Conservation (phyloP, 2,113 vertebrate species). For the Anguilla japonica region DNA sequence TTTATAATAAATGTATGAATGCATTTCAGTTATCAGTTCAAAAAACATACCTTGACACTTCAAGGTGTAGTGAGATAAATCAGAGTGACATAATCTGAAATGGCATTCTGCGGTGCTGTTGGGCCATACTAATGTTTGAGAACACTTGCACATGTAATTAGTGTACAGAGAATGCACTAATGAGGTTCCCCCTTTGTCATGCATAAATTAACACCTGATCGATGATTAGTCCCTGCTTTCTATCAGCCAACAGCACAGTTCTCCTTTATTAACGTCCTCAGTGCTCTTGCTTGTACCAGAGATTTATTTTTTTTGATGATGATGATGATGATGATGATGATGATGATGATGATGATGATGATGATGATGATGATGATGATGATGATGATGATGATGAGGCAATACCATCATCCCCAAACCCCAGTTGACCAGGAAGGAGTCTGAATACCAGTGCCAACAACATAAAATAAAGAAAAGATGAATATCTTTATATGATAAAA, state of each 20-base stretch:
- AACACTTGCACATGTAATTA: neutral
- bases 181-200: neutral
- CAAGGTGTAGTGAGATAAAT: neutral
- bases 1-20: neutral
- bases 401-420: too few species aligned
- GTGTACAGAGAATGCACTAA: neutral
- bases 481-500: too few species aligned
- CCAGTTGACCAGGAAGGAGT: too few species aligned
- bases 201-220: conserved; percentile 9
- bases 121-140: neutral
- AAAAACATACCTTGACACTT: neutral
- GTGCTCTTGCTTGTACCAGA: neutral
- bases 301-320: neutral
- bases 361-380: too few species aligned
- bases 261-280: neutral
- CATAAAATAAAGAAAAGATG: too few species aligned
- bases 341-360: too few species aligned
- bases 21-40: neutral
- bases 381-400: neutral
- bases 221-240: neutral
- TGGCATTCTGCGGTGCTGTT: neutral
- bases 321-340: neutral
- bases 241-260: neutral
- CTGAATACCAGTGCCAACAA: too few species aligned
- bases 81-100: neutral